Evolutionary conservation across 1,140 invertebrate genomes (phyloP), one percentile per base, ranked within the genome.

Genomic region (Papilio polytes): DNA sequence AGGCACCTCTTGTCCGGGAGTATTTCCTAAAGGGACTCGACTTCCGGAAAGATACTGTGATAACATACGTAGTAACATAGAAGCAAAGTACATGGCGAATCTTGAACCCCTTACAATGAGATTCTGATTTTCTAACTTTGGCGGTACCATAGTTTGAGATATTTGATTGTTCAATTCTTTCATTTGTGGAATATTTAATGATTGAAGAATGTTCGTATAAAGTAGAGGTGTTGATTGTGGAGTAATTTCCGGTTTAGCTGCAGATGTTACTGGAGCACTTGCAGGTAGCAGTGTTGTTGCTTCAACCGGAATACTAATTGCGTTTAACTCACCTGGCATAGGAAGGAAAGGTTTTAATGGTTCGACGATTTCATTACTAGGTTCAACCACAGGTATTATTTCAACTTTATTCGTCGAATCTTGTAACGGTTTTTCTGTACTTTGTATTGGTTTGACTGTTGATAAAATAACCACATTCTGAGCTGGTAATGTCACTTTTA

Each of bases 31-130:
- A 44, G 77, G 31, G 44, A 44, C 56, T 51, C 78, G 72, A n/a
- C 74, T 74, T 1, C 85, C 86, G 51, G 83, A 84, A 18, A 85
- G 80, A 15, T 87, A 86, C 51, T 85, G 80, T 72, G 86, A 85
- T 63, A 87, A 41, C 82, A 87, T 85, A 77, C 83, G 85, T 53
- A 88, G 81, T 82, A 88, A 86, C 77, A 87, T 85, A 1, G 88
- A 87, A 63, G 87, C 86, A 73, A 90, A 83, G 63, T 87, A 87
- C 59, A 89, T 73, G 66, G 87, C 84, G 59, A 89, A 86, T 74
- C 85, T 83, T 26, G 88, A 88, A 18, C 88, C 87, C 80, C 86
- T 86, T 10, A 86, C 82, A 13, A 89, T 82, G 18, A 87, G 83
- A 77, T 85, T 86, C 31, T 86, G 85, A 22, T 83, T 74, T 72